These are phyloP conservation scores for Ageneiosus marmoratus DNA, from an alignment of 2,113 vertebrate genomes.

Conservation along the genomic window DNA sequence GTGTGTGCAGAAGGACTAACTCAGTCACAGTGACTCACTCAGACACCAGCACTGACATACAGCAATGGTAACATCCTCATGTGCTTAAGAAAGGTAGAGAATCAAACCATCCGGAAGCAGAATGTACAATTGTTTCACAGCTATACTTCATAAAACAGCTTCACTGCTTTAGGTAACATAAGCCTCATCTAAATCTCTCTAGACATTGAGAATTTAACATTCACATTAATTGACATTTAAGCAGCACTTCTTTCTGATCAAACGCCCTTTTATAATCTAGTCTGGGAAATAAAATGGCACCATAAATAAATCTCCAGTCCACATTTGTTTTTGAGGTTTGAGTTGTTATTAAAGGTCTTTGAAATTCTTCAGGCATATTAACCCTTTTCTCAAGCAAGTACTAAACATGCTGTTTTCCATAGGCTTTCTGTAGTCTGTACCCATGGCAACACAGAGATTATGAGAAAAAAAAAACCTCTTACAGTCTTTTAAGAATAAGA, in stretches of 20 bases:
- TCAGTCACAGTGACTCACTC: conserved; percentile 67
- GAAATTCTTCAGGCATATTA: background rate
- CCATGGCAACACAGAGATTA: conserved; percentile 36
- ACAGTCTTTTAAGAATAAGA: background rate
- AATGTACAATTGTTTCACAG: background rate
- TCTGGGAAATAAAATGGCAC: background rate
- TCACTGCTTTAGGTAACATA: background rate
- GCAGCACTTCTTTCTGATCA: background rate
- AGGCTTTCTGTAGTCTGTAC: conserved; percentile 1
- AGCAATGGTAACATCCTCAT: conserved; percentile 49
- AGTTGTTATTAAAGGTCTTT: background rate
- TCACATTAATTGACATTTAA: background rate
- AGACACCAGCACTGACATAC: conserved; percentile 52
- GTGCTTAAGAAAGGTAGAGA: conserved; percentile 56
- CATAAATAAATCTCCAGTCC: background rate
- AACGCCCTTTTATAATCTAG: background rate
- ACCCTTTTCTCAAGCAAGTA: background rate
- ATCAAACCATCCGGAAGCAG: background rate
- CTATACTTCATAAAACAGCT: conserved; percentile 5
- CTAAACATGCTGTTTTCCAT: background rate
- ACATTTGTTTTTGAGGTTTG: background rate
- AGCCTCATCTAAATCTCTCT: background rate
- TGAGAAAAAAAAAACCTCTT: background rate
- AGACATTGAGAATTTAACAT: background rate
- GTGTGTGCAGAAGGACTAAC: conserved; percentile 63